Conservation (phyloP, 2,888 invertebrate species). For the Ferrisia virgata region DNA sequence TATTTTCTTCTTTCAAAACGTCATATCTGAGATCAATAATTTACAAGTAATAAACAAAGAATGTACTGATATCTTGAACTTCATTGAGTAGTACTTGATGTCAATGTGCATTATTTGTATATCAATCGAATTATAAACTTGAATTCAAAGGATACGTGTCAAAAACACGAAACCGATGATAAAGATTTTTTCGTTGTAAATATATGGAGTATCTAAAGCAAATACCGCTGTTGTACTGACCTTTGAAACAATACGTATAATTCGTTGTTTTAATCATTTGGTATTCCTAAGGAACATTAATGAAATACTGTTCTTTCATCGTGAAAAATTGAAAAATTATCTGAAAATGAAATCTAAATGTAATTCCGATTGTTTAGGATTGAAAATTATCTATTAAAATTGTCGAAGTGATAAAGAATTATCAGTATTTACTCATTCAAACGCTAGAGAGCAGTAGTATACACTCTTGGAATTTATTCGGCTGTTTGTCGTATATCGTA, state of each 20-base stretch:
- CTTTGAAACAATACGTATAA: background rate
- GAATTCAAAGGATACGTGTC: background rate
- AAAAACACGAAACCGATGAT: background rate
- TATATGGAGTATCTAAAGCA: background rate
- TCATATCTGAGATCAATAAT: background rate
- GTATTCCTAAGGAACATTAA: background rate
- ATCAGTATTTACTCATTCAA: background rate
- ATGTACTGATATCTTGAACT: background rate
- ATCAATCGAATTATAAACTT: background rate
- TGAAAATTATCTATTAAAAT: background rate
- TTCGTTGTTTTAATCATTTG: background rate
- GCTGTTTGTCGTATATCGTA: background rate
- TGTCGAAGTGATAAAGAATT: background rate
- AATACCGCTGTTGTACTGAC: background rate
- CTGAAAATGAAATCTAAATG: too few species aligned
- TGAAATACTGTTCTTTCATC: background rate
- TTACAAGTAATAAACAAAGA: background rate
- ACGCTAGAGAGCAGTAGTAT: background rate
- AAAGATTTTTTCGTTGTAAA: background rate
- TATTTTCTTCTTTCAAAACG: background rate
- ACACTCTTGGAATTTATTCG: background rate
- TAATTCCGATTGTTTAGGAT: background rate
- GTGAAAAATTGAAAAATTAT: background rate
- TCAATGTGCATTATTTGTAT: background rate
- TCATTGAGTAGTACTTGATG: background rate